Evolutionary conservation across 2,888 invertebrate species (phyloP), one percentile per base, ranked within the genome.

Genomic region (Electrophaes corylata): DNA sequence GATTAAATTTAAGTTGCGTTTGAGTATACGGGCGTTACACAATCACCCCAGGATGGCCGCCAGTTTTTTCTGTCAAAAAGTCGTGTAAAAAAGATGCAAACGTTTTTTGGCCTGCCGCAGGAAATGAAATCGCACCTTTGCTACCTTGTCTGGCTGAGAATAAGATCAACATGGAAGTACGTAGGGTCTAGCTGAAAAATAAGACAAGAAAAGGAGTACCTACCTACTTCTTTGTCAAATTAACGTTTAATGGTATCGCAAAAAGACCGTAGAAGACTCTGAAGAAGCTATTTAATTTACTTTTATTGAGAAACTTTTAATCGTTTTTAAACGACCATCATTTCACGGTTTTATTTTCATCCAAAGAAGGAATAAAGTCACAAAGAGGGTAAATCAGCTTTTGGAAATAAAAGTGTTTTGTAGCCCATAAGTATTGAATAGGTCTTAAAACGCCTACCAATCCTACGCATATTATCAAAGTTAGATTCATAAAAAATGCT

Each of bases 271-370:
- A 59, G 54, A 37, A 43, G 51, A 61, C 57, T 57, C 40, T 18
- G 47, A 56, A 29, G 10, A 29, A 29, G 26, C 26, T 29, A 29
- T 29, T 29, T 29, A 63, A 63, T 67, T 67, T 62, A 64, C 63
- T 64, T 58, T 61, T 60, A 64, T 63, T 49, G 56, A 51, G 26
- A 62, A 63, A 67, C 62, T 67, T 66, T 64, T 67, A 65, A 67
- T 67, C 56, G 66, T 55, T 64, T 64, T 57, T 29, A 55, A 63
- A 66, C 66, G 64, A 61, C 59, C 56, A 55, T 62, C 50, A 39
- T 47, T 54, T 46, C 48, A 31, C 39, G 39, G 54, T 54, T 60
- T 53, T 55, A 55, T 51, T 60, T 47, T 58, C 39, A 55, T 46
- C 46, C 46, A 11, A 18, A 53, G 29, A 48, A 43, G 39, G 45